Conservation (phyloP, 2,888 invertebrate species). For the Agrenia bidenticulata region DNA sequence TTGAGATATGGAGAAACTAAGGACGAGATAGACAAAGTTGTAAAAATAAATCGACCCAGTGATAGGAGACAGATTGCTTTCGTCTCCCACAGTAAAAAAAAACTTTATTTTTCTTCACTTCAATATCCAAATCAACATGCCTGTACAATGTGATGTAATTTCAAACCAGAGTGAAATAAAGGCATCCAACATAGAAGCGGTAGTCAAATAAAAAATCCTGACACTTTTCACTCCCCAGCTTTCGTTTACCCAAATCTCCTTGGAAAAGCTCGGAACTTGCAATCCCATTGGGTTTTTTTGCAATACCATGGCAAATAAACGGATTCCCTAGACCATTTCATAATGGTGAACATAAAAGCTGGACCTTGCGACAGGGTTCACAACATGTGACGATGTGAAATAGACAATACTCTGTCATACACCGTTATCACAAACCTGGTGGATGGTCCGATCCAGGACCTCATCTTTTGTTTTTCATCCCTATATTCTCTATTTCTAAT, state of each 20-base stretch:
- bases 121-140: too few species aligned
- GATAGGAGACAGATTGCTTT: slow-evolving; percentile 42
- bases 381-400: too few species aligned
- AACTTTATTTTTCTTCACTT: too few species aligned
- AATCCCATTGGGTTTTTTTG: neutral
- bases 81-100: slow-evolving; percentile 8
- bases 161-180: too few species aligned
- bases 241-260: too few species aligned
- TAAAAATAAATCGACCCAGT: slow-evolving; percentile 42
- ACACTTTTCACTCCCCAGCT: too few species aligned
- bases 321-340: slow-evolving; percentile 4
- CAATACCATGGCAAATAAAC: neutral
- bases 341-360: slow-evolving; percentile 8
- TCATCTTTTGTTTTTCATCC: too few species aligned
- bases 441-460: too few species aligned
- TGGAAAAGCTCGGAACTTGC: too few species aligned
- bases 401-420: too few species aligned
- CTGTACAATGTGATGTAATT: too few species aligned
- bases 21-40: slow-evolving; percentile 22
- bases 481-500: neutral
- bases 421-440: too few species aligned
- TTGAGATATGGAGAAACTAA: slow-evolving; percentile 18
- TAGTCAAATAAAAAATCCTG: neutral
- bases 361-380: neutral
- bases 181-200: neutral